Evolutionary conservation across 92 coral and sea anemone species (phyloP).

Genomic region (Phenganax marumi): DNA sequence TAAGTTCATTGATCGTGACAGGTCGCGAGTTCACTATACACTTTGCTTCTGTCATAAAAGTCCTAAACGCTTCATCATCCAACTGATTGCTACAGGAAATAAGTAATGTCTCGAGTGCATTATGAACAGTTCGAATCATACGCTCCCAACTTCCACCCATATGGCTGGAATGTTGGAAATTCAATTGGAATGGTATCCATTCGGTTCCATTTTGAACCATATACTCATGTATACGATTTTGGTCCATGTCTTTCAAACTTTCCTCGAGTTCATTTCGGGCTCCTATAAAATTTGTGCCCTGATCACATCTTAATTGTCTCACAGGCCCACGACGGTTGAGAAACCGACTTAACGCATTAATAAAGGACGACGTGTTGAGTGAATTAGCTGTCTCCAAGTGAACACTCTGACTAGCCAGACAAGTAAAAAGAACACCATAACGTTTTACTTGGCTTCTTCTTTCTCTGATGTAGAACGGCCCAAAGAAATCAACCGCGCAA

Average conservation of each 20-base stretch:
- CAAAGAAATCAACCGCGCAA: constrained; percentile 62
- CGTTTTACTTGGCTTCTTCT: constrained; percentile 31
- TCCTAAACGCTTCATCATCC: constrained; percentile 20
- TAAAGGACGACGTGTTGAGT: constrained; percentile 50
- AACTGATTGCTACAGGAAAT: background rate
- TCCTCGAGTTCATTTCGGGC: constrained; percentile 33
- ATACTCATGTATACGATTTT: constrained; percentile 9
- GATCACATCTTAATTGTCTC: too few species aligned
- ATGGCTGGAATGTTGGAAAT: background rate
- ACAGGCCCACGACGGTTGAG: constrained; percentile 37
- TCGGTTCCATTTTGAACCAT: constrained; percentile 27
- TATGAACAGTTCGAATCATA: constrained; percentile 12
- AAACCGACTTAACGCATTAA: constrained; percentile 48
- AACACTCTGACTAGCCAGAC: constrained; percentile 43
- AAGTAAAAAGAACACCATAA: too few species aligned
- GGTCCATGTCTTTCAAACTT: too few species aligned
- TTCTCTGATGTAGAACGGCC: constrained; percentile 51
- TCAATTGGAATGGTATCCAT: constrained; percentile 37
- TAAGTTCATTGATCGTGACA: background rate
- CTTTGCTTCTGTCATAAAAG: constrained; percentile 4
- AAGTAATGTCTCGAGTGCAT: background rate
- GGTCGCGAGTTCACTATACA: constrained; percentile 3
- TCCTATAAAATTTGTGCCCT: constrained; percentile 43
- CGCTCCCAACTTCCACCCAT: constrained; percentile 13
- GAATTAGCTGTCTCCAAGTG: constrained; percentile 54